Evolutionary conservation across 2,888 invertebrate species (phyloP), one percentile per base, ranked within the genome.

Genomic region (Coenonympha arcania): DNA sequence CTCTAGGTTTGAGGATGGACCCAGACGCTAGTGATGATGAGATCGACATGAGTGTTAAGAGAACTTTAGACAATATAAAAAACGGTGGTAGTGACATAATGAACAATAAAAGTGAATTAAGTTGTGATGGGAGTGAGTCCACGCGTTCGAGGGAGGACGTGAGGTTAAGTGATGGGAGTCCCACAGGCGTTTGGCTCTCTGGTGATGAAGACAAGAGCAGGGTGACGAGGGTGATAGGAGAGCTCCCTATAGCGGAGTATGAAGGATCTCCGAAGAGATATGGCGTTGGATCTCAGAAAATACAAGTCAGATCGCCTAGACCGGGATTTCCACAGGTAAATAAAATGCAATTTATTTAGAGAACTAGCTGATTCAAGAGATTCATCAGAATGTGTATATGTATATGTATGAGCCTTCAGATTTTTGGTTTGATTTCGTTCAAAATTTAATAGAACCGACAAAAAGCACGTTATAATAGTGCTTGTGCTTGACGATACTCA

Each of bases 241-340:
- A 90, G 76, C 85, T 95, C 64, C 95, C 95, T n/a, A 96, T 96
- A 63, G 95, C 96, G 15, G 95, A 96, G 69, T 96, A 96, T 72
- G 95, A 96, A 63, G 95, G 95, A 11, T 96, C 95, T 33, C 96
- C 96, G 11, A 87, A 95, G 61, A 89, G 96, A 61, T 95, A 95
- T 72, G 95, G 95, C 3, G 89, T 91, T 50, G 88, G 90, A 19
- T 89, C 91, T 41, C 92, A 92, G 58, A 90, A 92, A 63, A 90
- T 91, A 66, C 89, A 90, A 55, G 88, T 90, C 54, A 91, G 93
- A 73, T 90, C 93, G 54, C 93, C 94, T 34, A 87, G 95, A 62
- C 95, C 95, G 41, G 96, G 95, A 11, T 95, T 95, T 83, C 95
- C 95, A 55, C 95, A 95, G 87, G 87, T 87, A 43, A 4, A 31